phyloP scores from a whole-genome alignment of 2,797 vertebrate species.

The Perodicticus potto region DNA sequence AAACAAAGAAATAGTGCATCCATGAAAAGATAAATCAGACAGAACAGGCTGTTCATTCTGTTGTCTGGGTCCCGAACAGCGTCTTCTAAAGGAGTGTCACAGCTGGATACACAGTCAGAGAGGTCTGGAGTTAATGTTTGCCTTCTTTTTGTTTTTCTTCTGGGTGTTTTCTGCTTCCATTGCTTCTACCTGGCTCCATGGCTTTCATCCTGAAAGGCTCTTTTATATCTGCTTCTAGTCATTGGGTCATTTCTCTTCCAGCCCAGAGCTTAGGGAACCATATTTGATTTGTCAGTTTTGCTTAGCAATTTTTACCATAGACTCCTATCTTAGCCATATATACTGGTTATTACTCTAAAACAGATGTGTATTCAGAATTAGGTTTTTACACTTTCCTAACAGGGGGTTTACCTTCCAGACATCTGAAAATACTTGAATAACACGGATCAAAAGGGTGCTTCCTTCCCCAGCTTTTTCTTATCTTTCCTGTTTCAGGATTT shows the following conservation, averaged over 20 bases:
- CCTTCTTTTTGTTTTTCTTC: neutral
- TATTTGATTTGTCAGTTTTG: neutral
- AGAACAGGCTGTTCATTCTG: rapidly evolving
- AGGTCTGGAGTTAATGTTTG: neutral
- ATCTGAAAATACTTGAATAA: conserved; percentile 7
- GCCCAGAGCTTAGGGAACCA: neutral
- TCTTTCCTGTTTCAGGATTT: neutral
- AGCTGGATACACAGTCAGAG: too few relatives aligned
- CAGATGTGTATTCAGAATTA: neutral
- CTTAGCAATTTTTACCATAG: neutral
- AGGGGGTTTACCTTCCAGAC: conserved; percentile 7
- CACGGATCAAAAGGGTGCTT: neutral
- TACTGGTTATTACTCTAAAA: neutral
- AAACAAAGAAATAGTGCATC: neutral
- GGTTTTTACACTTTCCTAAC: neutral
- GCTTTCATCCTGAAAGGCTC: neutral
- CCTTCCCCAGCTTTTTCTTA: neutral
- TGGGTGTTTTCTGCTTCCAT: neutral
- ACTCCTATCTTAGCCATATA: neutral
- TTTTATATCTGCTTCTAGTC: neutral
- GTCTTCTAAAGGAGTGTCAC: neutral
- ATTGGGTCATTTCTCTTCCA: neutral
- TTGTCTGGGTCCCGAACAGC: neutral
- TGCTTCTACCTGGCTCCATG: neutral
- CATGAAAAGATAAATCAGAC: neutral